phyloP scores from a whole-genome alignment of 2,888 invertebrate species.

The Drosophila ochracea region DNA sequence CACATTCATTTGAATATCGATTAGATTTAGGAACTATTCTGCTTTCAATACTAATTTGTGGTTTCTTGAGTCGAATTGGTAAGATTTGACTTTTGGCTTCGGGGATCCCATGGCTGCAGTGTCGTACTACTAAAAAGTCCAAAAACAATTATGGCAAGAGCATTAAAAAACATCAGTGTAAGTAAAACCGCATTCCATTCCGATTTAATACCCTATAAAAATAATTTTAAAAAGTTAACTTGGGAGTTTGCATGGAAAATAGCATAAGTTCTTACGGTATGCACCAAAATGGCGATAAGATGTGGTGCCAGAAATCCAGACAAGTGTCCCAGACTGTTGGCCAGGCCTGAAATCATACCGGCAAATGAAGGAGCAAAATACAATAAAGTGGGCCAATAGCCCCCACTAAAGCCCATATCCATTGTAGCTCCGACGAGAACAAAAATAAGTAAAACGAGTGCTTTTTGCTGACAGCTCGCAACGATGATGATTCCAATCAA shows the following conservation, averaged over 20 bases:
- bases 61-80: conserved; percentile 3
- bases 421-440: conserved; percentile 81
- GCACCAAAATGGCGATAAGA: conserved; percentile 82
- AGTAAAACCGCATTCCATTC: conserved; percentile 85
- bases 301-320: conserved; percentile 85
- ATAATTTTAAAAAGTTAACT: not conserved
- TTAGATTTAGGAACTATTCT: not conserved
- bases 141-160: conserved; percentile 83
- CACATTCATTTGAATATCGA: conserved; percentile 16
- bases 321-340: conserved; percentile 84
- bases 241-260: not conserved
- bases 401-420: conserved; percentile 85
- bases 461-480: conserved; percentile 80
- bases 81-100: conserved; percentile 24
- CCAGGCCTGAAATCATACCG: conserved; percentile 85
- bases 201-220: conserved; percentile 82
- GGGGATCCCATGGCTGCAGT: conserved; percentile 84
- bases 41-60: conserved; percentile 1
- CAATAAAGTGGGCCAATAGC: conserved; percentile 85
- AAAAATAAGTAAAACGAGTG: conserved; percentile 80
- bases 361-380: conserved; percentile 86
- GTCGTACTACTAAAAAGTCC: conserved; percentile 84
- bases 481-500: conserved; percentile 78
- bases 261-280: conserved; percentile 68
- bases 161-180: conserved; percentile 82